Percentiles rank a stretch among this genome's conserved stretches.
Conservation (phyloP, 2,888 invertebrate species). For the Amblyjoppa proteus region DNA sequence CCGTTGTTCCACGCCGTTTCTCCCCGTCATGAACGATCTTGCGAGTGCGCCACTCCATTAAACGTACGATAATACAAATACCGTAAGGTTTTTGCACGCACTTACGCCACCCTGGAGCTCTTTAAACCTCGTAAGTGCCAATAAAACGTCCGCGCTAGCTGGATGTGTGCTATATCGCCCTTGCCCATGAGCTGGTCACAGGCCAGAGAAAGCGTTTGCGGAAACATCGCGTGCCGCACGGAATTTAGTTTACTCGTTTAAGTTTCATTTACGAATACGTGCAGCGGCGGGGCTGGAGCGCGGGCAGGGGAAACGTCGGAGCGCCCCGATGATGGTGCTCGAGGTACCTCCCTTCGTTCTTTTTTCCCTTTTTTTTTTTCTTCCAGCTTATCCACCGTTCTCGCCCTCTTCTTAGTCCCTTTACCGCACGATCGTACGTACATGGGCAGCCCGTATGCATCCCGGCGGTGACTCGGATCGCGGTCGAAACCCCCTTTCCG, state of each 20-base stretch:
- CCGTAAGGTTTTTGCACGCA: slow-evolving; percentile 16
- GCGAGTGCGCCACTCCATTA: not conserved
- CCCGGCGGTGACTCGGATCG: slow-evolving; percentile 24
- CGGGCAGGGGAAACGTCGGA: slow-evolving; percentile 2
- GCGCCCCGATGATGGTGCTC: slow-evolving; percentile 49
- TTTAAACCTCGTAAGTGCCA: slow-evolving; percentile 43
- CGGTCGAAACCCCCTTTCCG: slow-evolving; percentile 17
- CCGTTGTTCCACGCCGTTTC: too few species aligned
- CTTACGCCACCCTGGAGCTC: slow-evolving; percentile 30
- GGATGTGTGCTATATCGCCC: slow-evolving; percentile 12
- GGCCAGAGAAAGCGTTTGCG: slow-evolving; percentile 45
- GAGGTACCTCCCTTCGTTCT: slow-evolving; percentile 22
- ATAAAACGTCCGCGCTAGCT: slow-evolving; percentile 32
- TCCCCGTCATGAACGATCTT: too few species aligned
- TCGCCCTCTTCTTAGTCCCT: slow-evolving; percentile 40
- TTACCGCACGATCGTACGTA: slow-evolving; percentile 10
- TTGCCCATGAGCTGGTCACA: slow-evolving; percentile 39
- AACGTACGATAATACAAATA: slow-evolving; percentile 13
- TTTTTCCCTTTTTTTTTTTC: slow-evolving; percentile 19
- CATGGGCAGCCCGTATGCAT: not conserved
- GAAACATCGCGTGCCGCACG: slow-evolving; percentile 72
- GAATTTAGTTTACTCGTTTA: slow-evolving; percentile 76
- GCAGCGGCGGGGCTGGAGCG: slow-evolving; percentile 52
- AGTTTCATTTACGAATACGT: slow-evolving; percentile 75
- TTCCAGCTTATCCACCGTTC: slow-evolving; percentile 40